These are phyloP conservation scores for Neelides folsomi DNA, from an alignment of 2,888 invertebrate species.

Conservation along the genomic window DNA sequence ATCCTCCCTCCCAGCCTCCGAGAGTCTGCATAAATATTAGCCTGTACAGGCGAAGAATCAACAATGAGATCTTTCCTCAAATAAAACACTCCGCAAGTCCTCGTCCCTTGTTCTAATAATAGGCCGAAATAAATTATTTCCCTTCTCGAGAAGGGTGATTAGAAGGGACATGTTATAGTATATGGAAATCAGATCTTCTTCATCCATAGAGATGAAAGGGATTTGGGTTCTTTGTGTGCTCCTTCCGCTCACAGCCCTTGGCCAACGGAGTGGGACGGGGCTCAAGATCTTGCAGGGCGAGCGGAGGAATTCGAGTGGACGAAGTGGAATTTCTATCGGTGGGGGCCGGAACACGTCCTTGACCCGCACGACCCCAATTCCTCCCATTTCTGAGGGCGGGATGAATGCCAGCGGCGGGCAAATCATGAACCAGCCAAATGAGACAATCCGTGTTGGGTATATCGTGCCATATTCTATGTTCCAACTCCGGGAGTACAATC, in stretches of 20 bases:
- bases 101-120: no score
- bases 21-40: no score
- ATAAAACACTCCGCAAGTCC: no score
- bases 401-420: slow-evolving; percentile 4
- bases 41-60: no score
- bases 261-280: slow-evolving; percentile 15
- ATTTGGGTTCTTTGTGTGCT: slow-evolving; percentile 34
- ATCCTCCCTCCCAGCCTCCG: no score
- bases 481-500: slow-evolving; percentile 54
- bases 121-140: no score
- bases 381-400: slow-evolving; percentile 12
- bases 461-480: slow-evolving; percentile 65
- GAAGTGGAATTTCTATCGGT: slow-evolving; percentile 18
- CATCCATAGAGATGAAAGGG: no score
- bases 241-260: slow-evolving; percentile 37
- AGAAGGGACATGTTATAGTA: no score
- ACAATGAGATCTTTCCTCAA: no score
- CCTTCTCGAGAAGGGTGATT: no score
- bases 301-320: slow-evolving; percentile 6
- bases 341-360: slow-evolving; percentile 5
- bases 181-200: no score
- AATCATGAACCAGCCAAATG: slow-evolving; percentile 3
- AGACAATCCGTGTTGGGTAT: slow-evolving; percentile 48
- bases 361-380: slow-evolving; percentile 4
- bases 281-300: slow-evolving; percentile 5